Evolutionary conservation across 2,888 invertebrate species (phyloP), one percentile per base, ranked within the genome.

Genomic region (Hypercompe scribonia): DNA sequence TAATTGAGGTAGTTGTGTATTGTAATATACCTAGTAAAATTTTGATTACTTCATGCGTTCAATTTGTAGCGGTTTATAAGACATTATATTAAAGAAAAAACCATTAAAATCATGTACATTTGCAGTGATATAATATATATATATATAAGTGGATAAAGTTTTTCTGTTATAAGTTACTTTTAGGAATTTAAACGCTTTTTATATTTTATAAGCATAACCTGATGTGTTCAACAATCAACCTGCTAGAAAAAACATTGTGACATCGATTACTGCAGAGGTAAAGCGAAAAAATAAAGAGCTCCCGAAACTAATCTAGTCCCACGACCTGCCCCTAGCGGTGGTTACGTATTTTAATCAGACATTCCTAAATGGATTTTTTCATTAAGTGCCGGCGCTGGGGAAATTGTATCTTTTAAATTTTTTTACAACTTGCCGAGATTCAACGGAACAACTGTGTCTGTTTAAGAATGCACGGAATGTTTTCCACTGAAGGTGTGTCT

Each of bases 261-360:
- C 88, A 83, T 89, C 87, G 87, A 90, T 90, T 89, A 88, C 86
- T 84, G 83, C 84, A 87, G 88, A 87, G 85, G 81, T 84, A 88
- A 90, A 89, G 89, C 86, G 88, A 89, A 90, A 91, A 93, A 93
- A 91, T 89, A 89, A 90, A 88, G 82, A 88, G 82, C 79, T 84
- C 77, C 93, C 93, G 92, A 91, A 93, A 92, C 95, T 90, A 95
- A 95, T 95, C 90, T 88, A 89, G 87, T 88, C 87, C 88, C 93
- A 93, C 94, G 94, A 93, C 89, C 88, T 86, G 85, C 86, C 83
- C 74, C 64, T 73, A 84, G 83, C 81, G 79, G 86, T 88, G 83
- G 88, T 89, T 90, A 88, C 87, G 90, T 89, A 90, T 92, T 93
- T 93, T 93, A 93, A 94, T 94, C 94, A 92, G 92, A 91, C 90